Conservation (phyloP, 1,140 invertebrate species). For the Drosophila nikananu region DNA sequence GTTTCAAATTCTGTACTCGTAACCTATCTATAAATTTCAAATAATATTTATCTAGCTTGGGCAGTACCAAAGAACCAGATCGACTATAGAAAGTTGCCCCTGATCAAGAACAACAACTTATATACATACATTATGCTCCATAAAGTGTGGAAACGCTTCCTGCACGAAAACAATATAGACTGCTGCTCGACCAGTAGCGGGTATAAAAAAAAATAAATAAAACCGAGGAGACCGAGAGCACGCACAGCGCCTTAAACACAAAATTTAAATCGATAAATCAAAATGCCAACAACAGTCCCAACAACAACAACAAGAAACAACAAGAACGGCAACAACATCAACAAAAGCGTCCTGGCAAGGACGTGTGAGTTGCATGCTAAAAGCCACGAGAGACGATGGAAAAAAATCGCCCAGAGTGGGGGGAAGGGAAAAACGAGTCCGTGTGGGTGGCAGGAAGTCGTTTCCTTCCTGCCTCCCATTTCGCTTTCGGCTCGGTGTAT, state of each 20-base stretch:
- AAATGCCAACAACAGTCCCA: conserved; percentile 70
- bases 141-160: conserved; percentile 18
- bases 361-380: conserved; percentile 82
- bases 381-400: conserved; percentile 58
- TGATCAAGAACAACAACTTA: conserved; percentile 4
- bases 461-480: conserved; percentile 44
- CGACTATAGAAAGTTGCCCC: conserved; percentile 4
- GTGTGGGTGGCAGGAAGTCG: conserved; percentile 54
- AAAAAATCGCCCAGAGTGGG: conserved; percentile 8
- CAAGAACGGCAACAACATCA: conserved; percentile 32
- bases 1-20: too few species aligned
- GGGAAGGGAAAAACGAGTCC: conserved; percentile 10
- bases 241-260: conserved; percentile 62
- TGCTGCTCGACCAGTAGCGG: conserved; percentile 8
- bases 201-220: not conserved
- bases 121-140: conserved; percentile 3
- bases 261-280: conserved; percentile 83
- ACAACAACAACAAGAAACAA: conserved; percentile 30
- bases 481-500: conserved; percentile 15
- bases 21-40: too few species aligned
- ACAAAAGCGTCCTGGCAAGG: conserved; percentile 68
- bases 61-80: not conserved
- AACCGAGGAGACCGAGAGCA: conserved; percentile 15
- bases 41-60: not conserved
- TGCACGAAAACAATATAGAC: conserved; percentile 17